phyloP scores from a whole-genome alignment of 2,888 invertebrate species.

The Drosophila subquinaria region DNA sequence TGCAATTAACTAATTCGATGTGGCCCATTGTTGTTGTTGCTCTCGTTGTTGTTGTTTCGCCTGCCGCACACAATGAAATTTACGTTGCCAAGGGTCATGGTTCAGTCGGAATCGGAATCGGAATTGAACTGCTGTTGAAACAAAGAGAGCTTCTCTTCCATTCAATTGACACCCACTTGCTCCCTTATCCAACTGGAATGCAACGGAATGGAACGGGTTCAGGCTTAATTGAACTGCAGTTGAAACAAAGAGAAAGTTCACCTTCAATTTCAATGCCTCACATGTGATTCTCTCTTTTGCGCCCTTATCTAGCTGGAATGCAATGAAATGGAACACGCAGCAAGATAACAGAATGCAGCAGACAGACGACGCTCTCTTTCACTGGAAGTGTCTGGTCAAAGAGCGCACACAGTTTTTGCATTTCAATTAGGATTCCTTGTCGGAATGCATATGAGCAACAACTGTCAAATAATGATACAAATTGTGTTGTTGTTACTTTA shows the following conservation, averaged over 20 bases:
- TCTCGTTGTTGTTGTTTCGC: not conserved
- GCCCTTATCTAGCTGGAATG: not conserved
- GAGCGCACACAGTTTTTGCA: slow-evolving; percentile 36
- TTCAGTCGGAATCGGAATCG: slow-evolving; percentile 24
- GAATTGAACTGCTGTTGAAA: slow-evolving; percentile 46
- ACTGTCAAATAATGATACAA: not conserved
- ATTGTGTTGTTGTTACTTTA: too few relatives aligned
- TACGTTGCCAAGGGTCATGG: slow-evolving; percentile 76
- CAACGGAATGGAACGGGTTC: slow-evolving; percentile 18
- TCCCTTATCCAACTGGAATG: not conserved
- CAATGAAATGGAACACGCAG: slow-evolving; percentile 31
- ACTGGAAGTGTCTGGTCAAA: slow-evolving; percentile 57
- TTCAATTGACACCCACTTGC: slow-evolving; percentile 8
- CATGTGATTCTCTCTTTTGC: not conserved
- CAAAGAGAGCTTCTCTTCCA: slow-evolving; percentile 18
- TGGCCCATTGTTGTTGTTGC: slow-evolving; percentile 45
- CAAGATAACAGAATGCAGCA: slow-evolving; percentile 20
- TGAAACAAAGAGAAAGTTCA: too few relatives aligned
- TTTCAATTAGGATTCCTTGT: slow-evolving; percentile 24
- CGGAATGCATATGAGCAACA: slow-evolving; percentile 34
- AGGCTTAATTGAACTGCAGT: too few relatives aligned
- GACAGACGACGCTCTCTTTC: slow-evolving; percentile 47
- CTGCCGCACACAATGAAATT: slow-evolving; percentile 59
- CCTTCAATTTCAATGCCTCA: too few relatives aligned
- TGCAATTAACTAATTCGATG: slow-evolving; percentile 81